A percentile compares a stretch with the other conserved stretches of the same genome.
Evolutionary conservation across 2,113 vertebrate genomes (phyloP).

Genomic region (Tricholaema leucomelas): DNA sequence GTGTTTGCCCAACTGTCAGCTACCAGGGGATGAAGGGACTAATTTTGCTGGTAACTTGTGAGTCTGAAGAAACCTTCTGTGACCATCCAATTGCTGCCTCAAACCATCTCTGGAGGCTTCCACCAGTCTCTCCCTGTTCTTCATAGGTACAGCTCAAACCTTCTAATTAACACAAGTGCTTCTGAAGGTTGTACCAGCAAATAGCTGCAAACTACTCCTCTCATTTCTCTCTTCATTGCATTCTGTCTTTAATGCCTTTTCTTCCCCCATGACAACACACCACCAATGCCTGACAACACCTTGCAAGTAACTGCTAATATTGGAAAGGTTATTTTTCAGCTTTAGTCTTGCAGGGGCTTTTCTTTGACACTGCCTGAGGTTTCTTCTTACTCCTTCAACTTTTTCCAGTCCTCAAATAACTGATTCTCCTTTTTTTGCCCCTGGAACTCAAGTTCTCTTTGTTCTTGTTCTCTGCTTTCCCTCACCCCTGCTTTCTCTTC

Average conservation of each 20-base stretch:
- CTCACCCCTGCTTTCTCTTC: not conserved
- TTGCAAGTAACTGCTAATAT: slow-evolving; percentile 34
- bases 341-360: not conserved
- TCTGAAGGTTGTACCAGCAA: slow-evolving; percentile 36
- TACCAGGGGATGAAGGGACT: not conserved
- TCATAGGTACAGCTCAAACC: not conserved
- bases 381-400: not conserved
- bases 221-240: slow-evolving; percentile 51
- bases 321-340: not conserved
- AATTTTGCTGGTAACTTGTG: not conserved
- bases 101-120: not conserved
- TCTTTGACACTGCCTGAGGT: not conserved
- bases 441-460: not conserved
- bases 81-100: not conserved
- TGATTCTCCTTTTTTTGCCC: not conserved
- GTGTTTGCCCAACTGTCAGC: not conserved
- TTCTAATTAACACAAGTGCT: slow-evolving; percentile 49
- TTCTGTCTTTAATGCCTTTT: not conserved
- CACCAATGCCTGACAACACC: not conserved
- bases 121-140: not conserved
- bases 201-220: slow-evolving; percentile 56
- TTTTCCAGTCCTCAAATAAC: not conserved
- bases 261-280: slow-evolving; percentile 35
- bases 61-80: not conserved
- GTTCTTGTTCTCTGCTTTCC: not conserved